Percentiles rank a stretch among this genome's conserved stretches.
phyloP scores from a whole-genome alignment of 35 echinoderm and acorn worm genomes.

The Holothuria glaberrima region DNA sequence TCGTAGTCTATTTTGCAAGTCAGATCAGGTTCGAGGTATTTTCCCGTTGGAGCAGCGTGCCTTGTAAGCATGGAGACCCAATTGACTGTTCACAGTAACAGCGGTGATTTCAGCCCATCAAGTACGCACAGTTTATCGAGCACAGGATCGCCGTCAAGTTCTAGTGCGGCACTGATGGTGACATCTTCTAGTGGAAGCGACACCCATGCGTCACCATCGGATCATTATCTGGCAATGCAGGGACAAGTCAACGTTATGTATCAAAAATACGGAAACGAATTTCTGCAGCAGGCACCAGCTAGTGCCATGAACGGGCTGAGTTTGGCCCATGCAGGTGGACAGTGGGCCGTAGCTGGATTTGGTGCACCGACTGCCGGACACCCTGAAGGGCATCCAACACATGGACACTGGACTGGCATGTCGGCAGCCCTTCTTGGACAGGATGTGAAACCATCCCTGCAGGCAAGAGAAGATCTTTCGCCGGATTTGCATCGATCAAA shows the following conservation, averaged over 20 bases:
- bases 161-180: constrained; percentile 44
- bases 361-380: constrained; percentile 72
- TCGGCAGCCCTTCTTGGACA: constrained; percentile 77
- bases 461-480: constrained; percentile 82
- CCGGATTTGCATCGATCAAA: constrained; percentile 79
- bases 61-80: constrained; percentile 62
- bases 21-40: constrained; percentile 77
- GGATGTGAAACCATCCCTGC: constrained; percentile 89
- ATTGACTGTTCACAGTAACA: constrained; percentile 59
- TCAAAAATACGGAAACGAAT: constrained; percentile 92
- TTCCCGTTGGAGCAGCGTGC: constrained; percentile 32
- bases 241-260: constrained; percentile 97
- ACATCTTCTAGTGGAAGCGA: constrained; percentile 34
- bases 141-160: constrained; percentile 41
- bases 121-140: constrained; percentile 50
- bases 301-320: constrained; percentile 77
- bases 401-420: constrained; percentile 72
- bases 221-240: constrained; percentile 66
- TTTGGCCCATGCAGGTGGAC: constrained; percentile 66
- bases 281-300: constrained; percentile 70
- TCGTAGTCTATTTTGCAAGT: constrained; percentile 82
- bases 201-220: constrained; percentile 57
- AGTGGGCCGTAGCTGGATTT: constrained; percentile 71
- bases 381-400: constrained; percentile 44
- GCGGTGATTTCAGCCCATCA: constrained; percentile 55